Percentiles rank a stretch among this genome's conserved stretches.
Conservation (phyloP, 1,140 invertebrate species). For the Conus betulinus region DNA sequence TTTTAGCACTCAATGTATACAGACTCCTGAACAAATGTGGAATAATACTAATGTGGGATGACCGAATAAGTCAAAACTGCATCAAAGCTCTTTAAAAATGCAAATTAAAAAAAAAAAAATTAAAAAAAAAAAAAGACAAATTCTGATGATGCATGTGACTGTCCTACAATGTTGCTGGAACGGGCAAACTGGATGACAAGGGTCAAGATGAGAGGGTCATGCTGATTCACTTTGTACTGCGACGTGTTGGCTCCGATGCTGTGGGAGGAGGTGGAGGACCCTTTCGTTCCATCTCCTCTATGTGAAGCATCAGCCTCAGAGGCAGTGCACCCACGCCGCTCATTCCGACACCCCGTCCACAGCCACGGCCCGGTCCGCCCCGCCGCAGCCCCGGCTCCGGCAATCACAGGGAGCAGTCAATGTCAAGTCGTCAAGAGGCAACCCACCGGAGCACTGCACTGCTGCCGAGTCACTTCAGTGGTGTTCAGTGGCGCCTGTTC, state of each 20-base stretch:
- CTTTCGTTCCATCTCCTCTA: constrained; percentile 95
- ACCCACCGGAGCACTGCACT: too few relatives aligned
- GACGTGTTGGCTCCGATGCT: constrained; percentile 91
- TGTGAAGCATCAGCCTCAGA: constrained; percentile 92
- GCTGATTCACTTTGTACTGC: constrained; percentile 60
- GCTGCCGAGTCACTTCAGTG: too few relatives aligned
- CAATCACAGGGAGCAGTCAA: too few relatives aligned
- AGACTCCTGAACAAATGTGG: not conserved
- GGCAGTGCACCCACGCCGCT: too few relatives aligned
- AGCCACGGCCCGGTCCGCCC: too few relatives aligned
- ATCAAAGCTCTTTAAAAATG: not conserved
- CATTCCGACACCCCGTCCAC: too few relatives aligned
- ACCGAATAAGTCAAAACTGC: not conserved
- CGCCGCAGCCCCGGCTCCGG: too few relatives aligned
- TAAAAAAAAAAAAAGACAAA: not conserved
- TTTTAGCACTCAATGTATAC: not conserved
- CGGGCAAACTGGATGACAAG: not conserved
- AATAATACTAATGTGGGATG: not conserved
- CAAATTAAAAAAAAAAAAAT: not conserved
- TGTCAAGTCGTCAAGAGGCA: too few relatives aligned
- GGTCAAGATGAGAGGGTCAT: not conserved
- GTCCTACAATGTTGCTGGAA: not conserved
- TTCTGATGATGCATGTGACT: not conserved
- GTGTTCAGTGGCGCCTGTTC: too few relatives aligned
- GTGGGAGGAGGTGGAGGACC: constrained; percentile 98